Conservation (phyloP, 2,113 vertebrate genomes). For the Sceloporus undulatus region DNA sequence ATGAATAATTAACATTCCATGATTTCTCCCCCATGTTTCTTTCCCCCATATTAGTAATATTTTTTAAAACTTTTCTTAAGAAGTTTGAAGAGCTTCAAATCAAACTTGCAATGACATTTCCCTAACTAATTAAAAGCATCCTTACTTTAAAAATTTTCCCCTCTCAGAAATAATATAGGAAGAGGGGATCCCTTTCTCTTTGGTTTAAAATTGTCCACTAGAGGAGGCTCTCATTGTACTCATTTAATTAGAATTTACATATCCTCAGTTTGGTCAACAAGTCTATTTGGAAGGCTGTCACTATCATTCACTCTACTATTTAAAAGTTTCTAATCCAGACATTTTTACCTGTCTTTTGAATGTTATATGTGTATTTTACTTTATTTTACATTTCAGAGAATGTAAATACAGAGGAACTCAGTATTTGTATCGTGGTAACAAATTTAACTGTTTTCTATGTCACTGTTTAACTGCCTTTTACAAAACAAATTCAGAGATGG, state of each 20-base stretch:
- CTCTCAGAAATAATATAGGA: background rate
- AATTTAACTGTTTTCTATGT: background rate
- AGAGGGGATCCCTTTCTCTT: no score
- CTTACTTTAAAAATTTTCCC: background rate
- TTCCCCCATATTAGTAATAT: background rate
- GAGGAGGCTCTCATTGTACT: conserved; percentile 42
- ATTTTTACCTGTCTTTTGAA: background rate
- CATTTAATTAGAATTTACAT: background rate
- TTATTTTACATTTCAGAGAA: no score
- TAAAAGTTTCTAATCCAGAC: rapidly evolving
- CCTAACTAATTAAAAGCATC: background rate
- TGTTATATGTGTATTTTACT: background rate
- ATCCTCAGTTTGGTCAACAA: background rate
- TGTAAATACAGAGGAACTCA: no score
- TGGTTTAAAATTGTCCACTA: conserved; percentile 48
- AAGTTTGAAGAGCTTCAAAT: background rate
- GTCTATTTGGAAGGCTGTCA: background rate
- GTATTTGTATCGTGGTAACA: background rate
- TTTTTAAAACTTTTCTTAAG: background rate
- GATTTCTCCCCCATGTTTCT: background rate
- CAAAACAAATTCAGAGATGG: no score
- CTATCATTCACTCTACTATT: background rate
- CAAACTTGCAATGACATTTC: background rate
- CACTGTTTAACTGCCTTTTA: no score
- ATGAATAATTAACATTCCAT: background rate